These are phyloP conservation scores for Centruroides sculpturatus DNA, from an alignment of 1,140 invertebrate species.

Conservation along the genomic window DNA sequence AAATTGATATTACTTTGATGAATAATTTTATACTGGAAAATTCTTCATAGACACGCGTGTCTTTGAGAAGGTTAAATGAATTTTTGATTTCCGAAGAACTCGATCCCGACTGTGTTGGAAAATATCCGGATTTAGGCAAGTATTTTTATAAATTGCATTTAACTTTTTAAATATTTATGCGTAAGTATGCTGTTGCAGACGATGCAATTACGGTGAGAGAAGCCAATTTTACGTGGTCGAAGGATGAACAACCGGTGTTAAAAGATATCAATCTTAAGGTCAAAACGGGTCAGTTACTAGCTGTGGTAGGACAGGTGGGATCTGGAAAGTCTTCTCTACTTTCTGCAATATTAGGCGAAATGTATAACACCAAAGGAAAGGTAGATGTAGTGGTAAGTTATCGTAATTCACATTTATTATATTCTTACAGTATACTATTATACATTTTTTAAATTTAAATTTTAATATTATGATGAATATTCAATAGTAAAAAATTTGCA, in stretches of 20 bases:
- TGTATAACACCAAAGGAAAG: slow-evolving; percentile 22
- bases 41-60: slow-evolving; percentile 1
- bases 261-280: slow-evolving; percentile 19
- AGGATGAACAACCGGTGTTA: slow-evolving; percentile 11
- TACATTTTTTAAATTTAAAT: too few relatives aligned
- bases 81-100: slow-evolving; percentile 4
- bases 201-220: neutral
- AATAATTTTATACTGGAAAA: too few relatives aligned
- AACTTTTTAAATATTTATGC: too few relatives aligned
- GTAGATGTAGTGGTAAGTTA: slow-evolving; percentile 5
- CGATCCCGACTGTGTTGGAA: neutral
- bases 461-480: too few relatives aligned
- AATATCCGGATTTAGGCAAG: neutral
- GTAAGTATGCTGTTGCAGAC: too few relatives aligned
- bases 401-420: too few relatives aligned
- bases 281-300: slow-evolving; percentile 26
- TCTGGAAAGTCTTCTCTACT: slow-evolving; percentile 37
- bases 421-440: too few relatives aligned
- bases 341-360: slow-evolving; percentile 40
- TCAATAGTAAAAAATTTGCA: too few relatives aligned
- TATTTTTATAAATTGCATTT: neutral
- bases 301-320: slow-evolving; percentile 34
- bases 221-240: slow-evolving; percentile 11
- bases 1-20: too few relatives aligned
- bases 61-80: neutral